These are phyloP conservation scores for Labrus mixtus DNA, from an alignment of 2,113 vertebrate species.

Conservation along the genomic window DNA sequence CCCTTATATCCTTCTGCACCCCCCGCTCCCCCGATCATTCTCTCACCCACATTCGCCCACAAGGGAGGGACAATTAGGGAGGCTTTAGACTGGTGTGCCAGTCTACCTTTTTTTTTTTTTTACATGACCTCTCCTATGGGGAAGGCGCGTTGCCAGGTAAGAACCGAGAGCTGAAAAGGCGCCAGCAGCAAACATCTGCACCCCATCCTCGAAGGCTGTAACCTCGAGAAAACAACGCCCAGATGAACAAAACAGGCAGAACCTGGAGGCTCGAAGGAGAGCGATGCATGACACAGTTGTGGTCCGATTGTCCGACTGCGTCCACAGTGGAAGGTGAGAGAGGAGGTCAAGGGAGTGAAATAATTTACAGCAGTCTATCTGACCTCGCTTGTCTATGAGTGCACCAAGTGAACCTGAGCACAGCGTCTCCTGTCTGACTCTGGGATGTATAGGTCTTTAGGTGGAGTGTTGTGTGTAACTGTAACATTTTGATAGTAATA, in stretches of 20 bases:
- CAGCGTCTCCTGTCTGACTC: slow-evolving; percentile 9
- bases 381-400: slow-evolving; percentile 16
- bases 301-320: slow-evolving; percentile 18
- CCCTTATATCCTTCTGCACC: slow-evolving; percentile 6
- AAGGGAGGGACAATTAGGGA: slow-evolving; percentile 78
- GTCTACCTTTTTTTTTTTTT: slow-evolving; percentile 45
- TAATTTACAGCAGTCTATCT: slow-evolving; percentile 26
- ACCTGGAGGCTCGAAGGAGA: not conserved
- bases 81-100: slow-evolving; percentile 61
- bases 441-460: not conserved
- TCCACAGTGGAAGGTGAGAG: slow-evolving; percentile 20
- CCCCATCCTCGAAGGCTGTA: slow-evolving; percentile 38
- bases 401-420: slow-evolving; percentile 20
- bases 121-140: slow-evolving; percentile 58
- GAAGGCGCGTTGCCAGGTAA: slow-evolving; percentile 11
- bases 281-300: not conserved
- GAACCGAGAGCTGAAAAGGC: slow-evolving; percentile 27
- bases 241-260: slow-evolving; percentile 22
- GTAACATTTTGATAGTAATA: too few relatives aligned
- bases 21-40: slow-evolving; percentile 42
- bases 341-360: slow-evolving; percentile 33
- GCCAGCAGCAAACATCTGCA: slow-evolving; percentile 19
- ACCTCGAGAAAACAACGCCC: slow-evolving; percentile 23
- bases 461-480: too few relatives aligned
- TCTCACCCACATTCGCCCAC: slow-evolving; percentile 18